Conservation (phyloP, 2,797 vertebrate species). For the Oreochromis grahami region DNA sequence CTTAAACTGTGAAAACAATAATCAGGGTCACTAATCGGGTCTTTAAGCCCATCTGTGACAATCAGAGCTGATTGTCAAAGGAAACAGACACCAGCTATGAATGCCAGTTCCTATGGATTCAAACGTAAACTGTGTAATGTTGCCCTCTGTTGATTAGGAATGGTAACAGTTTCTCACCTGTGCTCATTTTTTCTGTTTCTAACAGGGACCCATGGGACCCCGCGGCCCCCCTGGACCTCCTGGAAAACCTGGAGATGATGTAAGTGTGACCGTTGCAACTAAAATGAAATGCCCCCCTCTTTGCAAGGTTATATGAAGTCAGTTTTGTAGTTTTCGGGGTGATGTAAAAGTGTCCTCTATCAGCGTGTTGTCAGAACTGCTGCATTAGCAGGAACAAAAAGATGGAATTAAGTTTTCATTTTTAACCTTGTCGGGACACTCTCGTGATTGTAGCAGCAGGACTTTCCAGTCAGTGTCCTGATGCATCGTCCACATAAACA, state of each 20-base stretch:
- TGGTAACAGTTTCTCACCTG: slow-evolving; percentile 19
- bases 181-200: not conserved
- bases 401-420: not conserved
- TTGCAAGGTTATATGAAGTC: not conserved
- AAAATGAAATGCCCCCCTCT: not conserved
- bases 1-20: not conserved
- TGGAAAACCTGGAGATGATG: slow-evolving; percentile 94
- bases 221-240: slow-evolving; percentile 89
- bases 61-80: not conserved
- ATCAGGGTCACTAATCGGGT: not conserved
- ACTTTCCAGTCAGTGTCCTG: not conserved
- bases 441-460: fast-evolving
- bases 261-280: slow-evolving; percentile 70
- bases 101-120: not conserved
- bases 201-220: slow-evolving; percentile 87
- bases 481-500: not conserved
- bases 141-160: slow-evolving; percentile 23
- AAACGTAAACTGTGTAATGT: not conserved
- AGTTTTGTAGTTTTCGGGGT: not conserved
- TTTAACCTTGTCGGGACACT: not conserved
- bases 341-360: not conserved
- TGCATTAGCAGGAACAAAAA: not conserved
- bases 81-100: not conserved
- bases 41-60: not conserved
- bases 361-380: not conserved